Evolutionary conservation across 2,113 vertebrate genomes (phyloP).

Genomic region (Megaceryle torquata): DNA sequence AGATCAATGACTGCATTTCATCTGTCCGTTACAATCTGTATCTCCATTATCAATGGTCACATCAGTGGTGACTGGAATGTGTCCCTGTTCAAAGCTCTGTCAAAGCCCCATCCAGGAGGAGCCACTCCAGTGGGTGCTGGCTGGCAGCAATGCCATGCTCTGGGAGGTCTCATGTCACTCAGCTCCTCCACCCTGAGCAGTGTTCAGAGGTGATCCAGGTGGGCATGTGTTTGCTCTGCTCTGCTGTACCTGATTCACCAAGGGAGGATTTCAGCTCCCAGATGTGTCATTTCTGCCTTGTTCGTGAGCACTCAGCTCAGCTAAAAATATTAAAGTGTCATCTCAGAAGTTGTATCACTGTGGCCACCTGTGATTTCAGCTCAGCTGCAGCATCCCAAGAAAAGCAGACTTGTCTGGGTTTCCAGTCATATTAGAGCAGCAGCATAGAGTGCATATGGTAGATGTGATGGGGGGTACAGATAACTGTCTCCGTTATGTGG

Average conservation of each 20-base stretch:
- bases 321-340: background rate
- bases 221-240: background rate
- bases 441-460: background rate
- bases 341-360: background rate
- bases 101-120: background rate
- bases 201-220: background rate
- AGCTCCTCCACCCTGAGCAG: background rate
- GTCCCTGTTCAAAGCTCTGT: background rate
- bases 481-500: background rate
- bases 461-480: background rate
- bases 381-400: background rate
- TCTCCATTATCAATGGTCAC: background rate
- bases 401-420: background rate
- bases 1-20: background rate
- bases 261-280: background rate
- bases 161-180: rapidly evolving
- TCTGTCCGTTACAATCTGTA: background rate
- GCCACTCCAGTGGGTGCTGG: background rate
- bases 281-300: background rate
- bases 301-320: background rate
- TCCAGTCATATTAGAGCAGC: background rate
- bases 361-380: background rate
- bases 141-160: background rate
- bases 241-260: background rate
- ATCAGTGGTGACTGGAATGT: background rate